Percentiles rank a stretch among this genome's conserved stretches.
These are phyloP conservation scores for Myripristis murdjan DNA, from an alignment of 2,797 vertebrate species.

Conservation along the genomic window DNA sequence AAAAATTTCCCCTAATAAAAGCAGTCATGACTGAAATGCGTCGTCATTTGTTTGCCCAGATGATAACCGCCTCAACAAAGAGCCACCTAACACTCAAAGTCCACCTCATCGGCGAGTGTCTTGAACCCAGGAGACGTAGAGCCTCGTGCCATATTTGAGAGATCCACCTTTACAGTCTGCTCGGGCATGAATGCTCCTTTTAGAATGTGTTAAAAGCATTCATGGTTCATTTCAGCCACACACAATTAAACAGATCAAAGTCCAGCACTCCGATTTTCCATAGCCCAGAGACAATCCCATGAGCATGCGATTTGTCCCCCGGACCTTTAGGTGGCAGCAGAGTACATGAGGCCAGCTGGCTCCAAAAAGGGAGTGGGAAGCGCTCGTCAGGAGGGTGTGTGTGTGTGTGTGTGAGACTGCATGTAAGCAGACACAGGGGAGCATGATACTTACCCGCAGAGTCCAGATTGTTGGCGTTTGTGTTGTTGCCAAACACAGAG, in stretches of 20 bases:
- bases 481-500: slow-evolving; percentile 96
- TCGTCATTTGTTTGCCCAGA: background rate
- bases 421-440: background rate
- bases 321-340: slow-evolving; percentile 39
- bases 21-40: background rate
- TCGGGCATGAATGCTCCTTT: slow-evolving; percentile 1
- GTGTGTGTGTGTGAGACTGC: background rate
- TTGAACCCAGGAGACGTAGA: background rate
- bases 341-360: slow-evolving; percentile 1
- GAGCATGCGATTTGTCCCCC: background rate
- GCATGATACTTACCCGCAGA: slow-evolving; percentile 86
- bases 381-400: background rate
- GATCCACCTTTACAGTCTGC: slow-evolving; percentile 2
- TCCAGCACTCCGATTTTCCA: slow-evolving; percentile 28
- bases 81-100: background rate
- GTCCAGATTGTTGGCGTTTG: slow-evolving; percentile 89
- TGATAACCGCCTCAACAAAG: background rate
- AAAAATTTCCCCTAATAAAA: background rate
- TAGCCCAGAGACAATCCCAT: background rate
- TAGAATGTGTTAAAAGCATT: slow-evolving; percentile 19
- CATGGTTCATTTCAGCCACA: background rate
- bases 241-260: slow-evolving; percentile 40
- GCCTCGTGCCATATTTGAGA: background rate
- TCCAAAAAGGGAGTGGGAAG: background rate
- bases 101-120: background rate